Conservation (phyloP, 2,113 vertebrate species). For the Erythrocebus patas region DNA sequence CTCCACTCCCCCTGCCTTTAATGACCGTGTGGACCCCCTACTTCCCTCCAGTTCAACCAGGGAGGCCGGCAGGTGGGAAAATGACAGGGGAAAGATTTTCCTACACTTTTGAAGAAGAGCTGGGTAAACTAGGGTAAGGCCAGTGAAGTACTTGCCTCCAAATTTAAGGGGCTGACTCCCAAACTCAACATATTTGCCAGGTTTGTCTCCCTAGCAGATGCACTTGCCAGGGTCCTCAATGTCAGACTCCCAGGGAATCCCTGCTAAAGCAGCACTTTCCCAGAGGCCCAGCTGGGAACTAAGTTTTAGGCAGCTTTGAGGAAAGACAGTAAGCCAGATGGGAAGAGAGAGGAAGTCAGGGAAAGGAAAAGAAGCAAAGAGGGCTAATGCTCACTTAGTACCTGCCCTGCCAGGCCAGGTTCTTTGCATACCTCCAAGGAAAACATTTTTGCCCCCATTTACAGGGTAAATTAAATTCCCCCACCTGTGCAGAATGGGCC, state of each 20-base stretch:
- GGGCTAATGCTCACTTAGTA: accelerated
- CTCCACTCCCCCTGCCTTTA: too few species aligned
- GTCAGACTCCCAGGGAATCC: accelerated
- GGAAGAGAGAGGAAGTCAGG: not conserved
- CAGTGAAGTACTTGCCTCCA: accelerated
- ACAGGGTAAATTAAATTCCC: not conserved
- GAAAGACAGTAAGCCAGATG: not conserved
- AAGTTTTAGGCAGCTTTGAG: not conserved
- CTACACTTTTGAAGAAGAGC: not conserved
- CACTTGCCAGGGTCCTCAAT: accelerated
- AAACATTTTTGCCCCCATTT: not conserved
- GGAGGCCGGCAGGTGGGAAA: too few species aligned
- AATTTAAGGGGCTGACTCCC: not conserved
- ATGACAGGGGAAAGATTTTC: not conserved
- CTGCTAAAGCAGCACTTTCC: too few species aligned
- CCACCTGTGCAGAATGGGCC: too few species aligned
- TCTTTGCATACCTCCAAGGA: not conserved
- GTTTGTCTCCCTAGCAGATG: too few species aligned
- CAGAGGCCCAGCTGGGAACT: not conserved
- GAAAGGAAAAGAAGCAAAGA: not conserved
- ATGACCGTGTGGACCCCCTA: too few species aligned
- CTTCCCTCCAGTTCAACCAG: not conserved
- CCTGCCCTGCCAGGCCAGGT: not conserved
- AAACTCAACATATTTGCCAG: not conserved
- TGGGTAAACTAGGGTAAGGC: too few species aligned